Evolutionary conservation across 2,113 vertebrate genomes (phyloP), one percentile per base, ranked within the genome.

Genomic region (Castor canadensis): DNA sequence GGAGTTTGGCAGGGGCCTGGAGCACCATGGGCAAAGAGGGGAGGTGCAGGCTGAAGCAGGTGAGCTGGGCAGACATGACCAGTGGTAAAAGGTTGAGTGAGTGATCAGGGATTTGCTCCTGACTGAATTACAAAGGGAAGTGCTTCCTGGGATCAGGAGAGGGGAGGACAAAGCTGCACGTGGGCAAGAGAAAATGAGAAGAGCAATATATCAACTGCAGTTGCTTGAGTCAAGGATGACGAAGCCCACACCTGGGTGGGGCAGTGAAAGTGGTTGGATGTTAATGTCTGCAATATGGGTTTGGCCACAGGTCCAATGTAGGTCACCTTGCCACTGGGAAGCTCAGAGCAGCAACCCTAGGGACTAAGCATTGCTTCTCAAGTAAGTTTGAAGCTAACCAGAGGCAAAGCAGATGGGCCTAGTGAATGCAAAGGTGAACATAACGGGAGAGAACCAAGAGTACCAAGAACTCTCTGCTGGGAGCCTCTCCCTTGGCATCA

Each of bases 371-470:
- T n/a, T 9, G 9, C 16, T 79, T 35, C 40, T 56, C 24, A 1
- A 0, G 11, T 40, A 2, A 1, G 4, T 43, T 60, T 6, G 8
- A 2, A 16, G 49, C 22, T 38, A 30, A 10, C 64, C 0, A 15
- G 71, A 89, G 64, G 58, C 38, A 45, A 19, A 17, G 3, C 0
- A 28, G 77, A 35, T 2, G 38, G n/a, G 26, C 43, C 45, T 24
- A 2, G 0, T 32, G 24, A 6, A 5, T 35, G 12, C 4, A 1
- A 5, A 35, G 67, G 1, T 0, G 32, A 54, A 38, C 7, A 0
- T 6, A 12, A 52, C 85, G 3, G 4, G 40, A 7, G 2, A 72
- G 85, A 22, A 16, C n/a, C 0, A 4, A 12, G 20, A 64, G 22
- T 35, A 0, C 40, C 1, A 32, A 1, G 56, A 9, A 4, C 89